Evolutionary conservation across 2,113 vertebrate species (phyloP), one percentile per base, ranked within the genome.

Genomic region (Himantopus leucocephalus): DNA sequence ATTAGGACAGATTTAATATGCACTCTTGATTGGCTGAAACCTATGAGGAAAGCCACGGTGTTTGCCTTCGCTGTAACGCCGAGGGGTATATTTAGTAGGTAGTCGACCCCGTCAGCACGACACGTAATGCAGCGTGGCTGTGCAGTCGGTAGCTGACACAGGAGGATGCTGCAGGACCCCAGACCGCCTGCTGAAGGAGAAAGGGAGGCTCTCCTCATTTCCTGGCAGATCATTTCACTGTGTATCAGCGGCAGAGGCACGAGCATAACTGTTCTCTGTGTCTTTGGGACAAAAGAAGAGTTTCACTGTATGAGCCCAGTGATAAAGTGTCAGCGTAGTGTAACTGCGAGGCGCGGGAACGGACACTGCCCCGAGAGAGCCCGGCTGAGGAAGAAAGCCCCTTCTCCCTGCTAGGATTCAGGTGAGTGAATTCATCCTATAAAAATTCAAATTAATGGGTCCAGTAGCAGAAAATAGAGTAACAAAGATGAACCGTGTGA

Each of bases 41-140:
- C 93, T 53, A 37, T 3, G 81, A 95, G 97, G 96, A 97, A 98
- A 98, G 98, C 98, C 96, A 78, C 95, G 59, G 97, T 96, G 98
- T 98, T 97, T 96, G 98, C 98, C 97, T 99, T 97, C 96, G 98
- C 98, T 93, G 98, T 91, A 96, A 97, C 85, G 80, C 94, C 75
- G 85, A 88, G 96, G 87, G 98, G 97, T 99, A 98, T 98, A 98
- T 99, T 98, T 99, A 99, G 98, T 96, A 95, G 95, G 97, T 95
- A 96, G 98, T 97, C 98, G 97, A 98, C 98, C 97, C 74, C 91
- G 88, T 59, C 98, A 90, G 92, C 45, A 71, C 30, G 60, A 97
- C 97, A 21, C 87, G 81, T 68, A 82, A 96, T 59, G 84, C 90
- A 64, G 70, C 45, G 84, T 47, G 92, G 94, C 91, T 66, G 85